These are phyloP conservation scores for Mormyrus proboscirostris DNA, from an alignment of 2,797 vertebrate genomes.

Conservation along the genomic window DNA sequence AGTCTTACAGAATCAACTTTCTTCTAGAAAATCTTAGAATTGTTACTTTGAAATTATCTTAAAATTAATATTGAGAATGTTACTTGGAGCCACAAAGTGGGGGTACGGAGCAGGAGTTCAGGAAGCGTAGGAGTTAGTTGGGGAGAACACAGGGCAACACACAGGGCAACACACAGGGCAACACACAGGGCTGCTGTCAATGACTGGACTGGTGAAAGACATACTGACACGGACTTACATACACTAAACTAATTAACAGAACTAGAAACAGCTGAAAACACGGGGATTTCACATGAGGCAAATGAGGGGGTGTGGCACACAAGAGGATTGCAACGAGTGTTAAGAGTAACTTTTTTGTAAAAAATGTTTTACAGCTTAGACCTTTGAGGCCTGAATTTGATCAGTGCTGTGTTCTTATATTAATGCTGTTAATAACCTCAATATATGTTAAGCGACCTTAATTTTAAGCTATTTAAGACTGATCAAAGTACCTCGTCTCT, in stretches of 20 bases:
- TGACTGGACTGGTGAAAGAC: background rate
- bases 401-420: background rate
- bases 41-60: background rate
- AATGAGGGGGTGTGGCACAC: background rate
- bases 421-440: background rate
- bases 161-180: no score
- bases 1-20: background rate
- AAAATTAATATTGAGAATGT: background rate
- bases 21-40: background rate
- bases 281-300: background rate
- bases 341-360: background rate
- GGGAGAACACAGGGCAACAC: background rate
- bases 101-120: fast-evolving
- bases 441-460: background rate
- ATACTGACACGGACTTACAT: background rate
- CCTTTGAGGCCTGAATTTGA: background rate
- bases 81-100: background rate
- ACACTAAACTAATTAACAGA: background rate
- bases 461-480: background rate
- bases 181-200: background rate
- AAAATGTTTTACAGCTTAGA: background rate
- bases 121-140: background rate
- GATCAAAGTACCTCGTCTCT: background rate
- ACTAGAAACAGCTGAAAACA: background rate
- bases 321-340: background rate